Base-by-base conservation (phyloP, 2,113 vertebrate genomes). In the Monarcha castaneiventris region DNA sequence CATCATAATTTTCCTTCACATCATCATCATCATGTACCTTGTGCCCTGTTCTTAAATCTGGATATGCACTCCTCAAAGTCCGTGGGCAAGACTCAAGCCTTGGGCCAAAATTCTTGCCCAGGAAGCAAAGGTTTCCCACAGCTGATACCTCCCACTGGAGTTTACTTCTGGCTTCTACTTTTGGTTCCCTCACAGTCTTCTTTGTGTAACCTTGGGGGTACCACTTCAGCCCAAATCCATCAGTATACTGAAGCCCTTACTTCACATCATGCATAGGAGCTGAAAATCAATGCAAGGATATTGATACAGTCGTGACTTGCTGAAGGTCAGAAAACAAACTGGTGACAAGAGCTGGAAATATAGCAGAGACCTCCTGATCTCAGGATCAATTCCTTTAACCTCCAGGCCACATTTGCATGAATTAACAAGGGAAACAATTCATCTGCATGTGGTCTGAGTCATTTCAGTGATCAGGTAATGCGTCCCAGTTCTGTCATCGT, bases 361-460 rank as follows among this genome's bases (percentile, higher is more conserved):
- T 43, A 89, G 64, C 37, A 88, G 46, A 90, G 69, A 92, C 89
- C 61, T 93, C 64, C n/a, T 2, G 46, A 90, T 89, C 76, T 90
- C 41, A 43, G 41, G 76, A 93, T 90, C 90, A 88, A 44, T 87
- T 84, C 32, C 62, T 84, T 95, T 95, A 92, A 95, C 80, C 90
- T 90, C 54, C 52, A 79, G 80, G 74, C 61, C 86, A 93, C 0
- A 1, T 84, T 55, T 86, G 89, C 76, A 73, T 68, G 66, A 95
- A 93, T 95, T 89, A 94, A 48, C 77, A 76, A 61, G 89, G 64
- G 89, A 94, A 96, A 94, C 54, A 93, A 95, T 94, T 92, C 85
- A 94, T 96, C 83, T 84, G 73, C 68, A 81, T 89, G 80, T 68
- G 72, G 83, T 90, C 90, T 90, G 92, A 95, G 69, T 90, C 73